Evolutionary conservation across 2,113 vertebrate genomes (phyloP).

Genomic region (Pedionomus torquatus): DNA sequence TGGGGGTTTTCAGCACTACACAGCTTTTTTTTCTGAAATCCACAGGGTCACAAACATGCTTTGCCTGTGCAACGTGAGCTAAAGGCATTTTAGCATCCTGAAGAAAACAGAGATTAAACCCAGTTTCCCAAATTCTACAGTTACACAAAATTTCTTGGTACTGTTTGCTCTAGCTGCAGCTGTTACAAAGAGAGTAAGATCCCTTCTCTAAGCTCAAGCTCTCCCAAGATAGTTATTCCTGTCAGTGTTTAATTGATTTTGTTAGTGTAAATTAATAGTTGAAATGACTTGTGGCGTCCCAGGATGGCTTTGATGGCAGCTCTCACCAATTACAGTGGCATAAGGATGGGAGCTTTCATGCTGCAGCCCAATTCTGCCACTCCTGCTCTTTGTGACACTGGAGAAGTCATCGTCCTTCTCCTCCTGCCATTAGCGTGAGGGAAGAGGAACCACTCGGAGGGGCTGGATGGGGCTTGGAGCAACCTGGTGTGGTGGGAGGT

Average conservation of each 20-base stretch:
- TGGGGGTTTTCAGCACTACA: fast-evolving
- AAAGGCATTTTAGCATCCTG: neutral
- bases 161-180: neutral
- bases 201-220: neutral
- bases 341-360: neutral
- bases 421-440: fast-evolving
- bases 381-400: neutral
- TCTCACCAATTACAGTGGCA: neutral
- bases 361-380: neutral
- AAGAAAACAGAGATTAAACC: neutral
- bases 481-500: too few relatives aligned
- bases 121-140: neutral
- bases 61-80: neutral
- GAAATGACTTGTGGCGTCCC: constrained; percentile 17
- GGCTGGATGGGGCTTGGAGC: too few relatives aligned
- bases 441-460: neutral
- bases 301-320: neutral
- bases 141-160: neutral
- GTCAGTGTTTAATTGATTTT: constrained; percentile 37
- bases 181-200: neutral
- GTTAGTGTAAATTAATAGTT: constrained; percentile 39
- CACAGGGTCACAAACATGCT: fast-evolving
- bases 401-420: neutral
- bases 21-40: neutral
- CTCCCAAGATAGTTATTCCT: constrained; percentile 20